A percentile compares a stretch with the other conserved stretches of the same genome.
Evolutionary conservation across 1,140 invertebrate genomes (phyloP).

Genomic region (Drosophila kikkawai): DNA sequence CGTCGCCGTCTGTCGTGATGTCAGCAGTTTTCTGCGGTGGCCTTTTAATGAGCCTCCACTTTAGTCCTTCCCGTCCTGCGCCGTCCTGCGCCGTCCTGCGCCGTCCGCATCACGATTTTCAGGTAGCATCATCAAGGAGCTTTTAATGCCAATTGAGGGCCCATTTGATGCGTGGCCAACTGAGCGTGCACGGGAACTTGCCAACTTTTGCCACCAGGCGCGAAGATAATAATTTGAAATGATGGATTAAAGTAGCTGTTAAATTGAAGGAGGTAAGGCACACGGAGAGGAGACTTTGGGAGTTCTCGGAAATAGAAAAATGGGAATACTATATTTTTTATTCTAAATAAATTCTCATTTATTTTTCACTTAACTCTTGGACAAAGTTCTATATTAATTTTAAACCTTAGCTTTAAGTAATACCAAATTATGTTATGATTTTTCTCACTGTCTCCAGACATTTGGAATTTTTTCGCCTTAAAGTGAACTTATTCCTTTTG

Average conservation of each 20-base stretch:
- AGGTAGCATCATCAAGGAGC: slow-evolving; percentile 21
- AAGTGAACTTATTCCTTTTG: neutral
- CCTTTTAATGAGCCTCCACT: slow-evolving; percentile 65
- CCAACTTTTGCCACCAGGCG: slow-evolving; percentile 54
- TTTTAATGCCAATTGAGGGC: slow-evolving; percentile 75
- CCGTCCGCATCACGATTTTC: slow-evolving; percentile 1
- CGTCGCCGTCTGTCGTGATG: slow-evolving; percentile 59
- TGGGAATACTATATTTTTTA: neutral
- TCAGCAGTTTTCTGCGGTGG: slow-evolving; percentile 79
- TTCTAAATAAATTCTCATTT: no score
- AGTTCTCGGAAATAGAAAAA: neutral
- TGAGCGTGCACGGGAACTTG: slow-evolving; percentile 53
- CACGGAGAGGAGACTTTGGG: neutral
- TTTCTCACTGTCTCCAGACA: neutral
- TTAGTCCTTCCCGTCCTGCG: slow-evolving; percentile 4
- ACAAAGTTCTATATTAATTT: neutral
- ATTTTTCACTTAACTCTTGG: neutral
- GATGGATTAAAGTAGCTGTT: slow-evolving; percentile 72
- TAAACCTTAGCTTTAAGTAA: neutral
- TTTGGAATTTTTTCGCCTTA: neutral
- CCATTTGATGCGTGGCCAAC: slow-evolving; percentile 79
- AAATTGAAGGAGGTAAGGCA: slow-evolving; percentile 52
- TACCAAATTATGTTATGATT: neutral
- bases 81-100: neutral
- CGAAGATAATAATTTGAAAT: slow-evolving; percentile 78